These are phyloP conservation scores for Saturnia pavonia DNA, from an alignment of 2,888 invertebrate species.

Conservation along the genomic window DNA sequence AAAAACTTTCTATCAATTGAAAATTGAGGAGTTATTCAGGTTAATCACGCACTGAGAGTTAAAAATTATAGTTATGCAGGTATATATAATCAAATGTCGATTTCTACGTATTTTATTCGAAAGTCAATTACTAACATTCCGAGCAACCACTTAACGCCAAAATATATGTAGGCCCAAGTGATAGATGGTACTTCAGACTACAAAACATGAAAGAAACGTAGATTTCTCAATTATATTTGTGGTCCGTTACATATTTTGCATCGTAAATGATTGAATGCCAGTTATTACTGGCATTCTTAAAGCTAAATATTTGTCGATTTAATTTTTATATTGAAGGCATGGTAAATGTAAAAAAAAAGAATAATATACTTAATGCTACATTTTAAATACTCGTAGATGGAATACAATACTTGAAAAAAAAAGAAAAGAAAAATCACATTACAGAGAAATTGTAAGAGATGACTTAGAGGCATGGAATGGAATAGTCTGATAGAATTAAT, in stretches of 20 bases:
- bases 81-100: not conserved
- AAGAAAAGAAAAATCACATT: too few species aligned
- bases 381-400: too few species aligned
- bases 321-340: too few species aligned
- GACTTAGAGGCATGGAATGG: too few species aligned
- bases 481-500: too few species aligned
- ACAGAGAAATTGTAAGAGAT: too few species aligned
- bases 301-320: not conserved
- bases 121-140: conserved; percentile 8
- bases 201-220: conserved; percentile 3
- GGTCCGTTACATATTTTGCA: not conserved
- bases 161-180: conserved; percentile 7
- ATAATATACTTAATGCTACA: too few species aligned
- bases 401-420: too few species aligned
- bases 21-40: not conserved
- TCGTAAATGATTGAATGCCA: not conserved
- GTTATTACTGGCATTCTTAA: not conserved
- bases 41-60: not conserved
- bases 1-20: not conserved
- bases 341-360: too few species aligned
- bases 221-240: not conserved
- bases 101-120: conserved; percentile 14
- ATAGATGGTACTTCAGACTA: conserved; percentile 2
- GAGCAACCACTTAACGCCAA: conserved; percentile 1
- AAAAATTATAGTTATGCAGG: not conserved